Evolutionary conservation across 2,113 vertebrate species (phyloP).

Genomic region (Urocynchramus pylzowi): DNA sequence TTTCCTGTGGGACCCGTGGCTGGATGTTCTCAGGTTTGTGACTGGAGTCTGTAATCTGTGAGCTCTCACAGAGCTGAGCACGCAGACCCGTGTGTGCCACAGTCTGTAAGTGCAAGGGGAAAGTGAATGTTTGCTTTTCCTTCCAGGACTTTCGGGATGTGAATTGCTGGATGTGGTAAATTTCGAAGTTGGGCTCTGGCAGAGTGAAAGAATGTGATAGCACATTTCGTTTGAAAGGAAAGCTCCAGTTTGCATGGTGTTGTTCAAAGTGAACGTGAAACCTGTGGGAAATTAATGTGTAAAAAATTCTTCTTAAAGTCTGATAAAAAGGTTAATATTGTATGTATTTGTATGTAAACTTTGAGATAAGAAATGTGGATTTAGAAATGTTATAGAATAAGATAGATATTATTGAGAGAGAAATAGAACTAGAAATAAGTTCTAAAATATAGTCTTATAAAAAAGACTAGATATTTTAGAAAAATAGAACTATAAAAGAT

Average conservation of each 20-base stretch:
- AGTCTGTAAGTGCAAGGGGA: background rate
- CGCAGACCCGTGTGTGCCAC: background rate
- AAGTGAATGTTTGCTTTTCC: background rate
- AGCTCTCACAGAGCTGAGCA: background rate
- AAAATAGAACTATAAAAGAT: too few species aligned
- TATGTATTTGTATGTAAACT: too few species aligned
- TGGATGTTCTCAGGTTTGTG: background rate
- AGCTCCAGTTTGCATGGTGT: background rate
- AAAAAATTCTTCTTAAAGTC: too few species aligned
- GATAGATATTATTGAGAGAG: too few species aligned
- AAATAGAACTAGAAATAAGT: too few species aligned
- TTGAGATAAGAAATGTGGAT: too few species aligned
- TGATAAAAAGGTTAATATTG: too few species aligned
- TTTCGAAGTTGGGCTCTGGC: background rate
- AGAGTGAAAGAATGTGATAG: background rate
- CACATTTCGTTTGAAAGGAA: background rate
- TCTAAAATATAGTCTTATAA: too few species aligned
- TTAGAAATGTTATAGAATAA: too few species aligned
- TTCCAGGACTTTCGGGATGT: fast-evolving
- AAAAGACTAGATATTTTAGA: too few species aligned
- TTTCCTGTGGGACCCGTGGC: background rate
- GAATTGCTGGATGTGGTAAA: background rate
- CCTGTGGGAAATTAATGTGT: too few species aligned
- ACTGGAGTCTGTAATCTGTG: too few species aligned
- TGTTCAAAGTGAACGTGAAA: background rate